A percentile compares a stretch with the other conserved stretches of the same genome.
Conservation (phyloP, 2,888 invertebrate genomes). For the Caenorhabditis plicata region DNA sequence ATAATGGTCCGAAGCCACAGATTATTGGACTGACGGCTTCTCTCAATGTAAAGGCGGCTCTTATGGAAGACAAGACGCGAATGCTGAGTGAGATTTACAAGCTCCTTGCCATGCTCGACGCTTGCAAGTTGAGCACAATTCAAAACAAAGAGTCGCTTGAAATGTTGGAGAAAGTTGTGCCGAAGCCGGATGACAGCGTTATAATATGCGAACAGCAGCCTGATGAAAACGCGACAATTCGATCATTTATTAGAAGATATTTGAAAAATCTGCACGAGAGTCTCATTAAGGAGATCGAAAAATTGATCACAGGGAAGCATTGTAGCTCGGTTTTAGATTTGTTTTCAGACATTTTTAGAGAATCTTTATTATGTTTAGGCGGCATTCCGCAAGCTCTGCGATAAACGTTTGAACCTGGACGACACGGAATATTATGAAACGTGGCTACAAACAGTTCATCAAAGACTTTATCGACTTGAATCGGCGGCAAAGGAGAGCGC, state of each 20-base stretch:
- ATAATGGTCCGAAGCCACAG: constrained; percentile 27
- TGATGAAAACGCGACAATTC: not conserved
- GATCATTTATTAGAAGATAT: not conserved
- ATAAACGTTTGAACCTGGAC: constrained; percentile 3
- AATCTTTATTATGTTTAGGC: not conserved
- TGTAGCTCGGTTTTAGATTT: not conserved
- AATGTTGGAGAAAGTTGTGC: constrained; percentile 23
- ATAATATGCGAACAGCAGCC: constrained; percentile 2
- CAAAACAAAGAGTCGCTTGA: constrained; percentile 11
- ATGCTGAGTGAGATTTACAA: constrained; percentile 23
- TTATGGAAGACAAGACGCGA: not conserved
- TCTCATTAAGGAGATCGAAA: constrained; percentile 10
- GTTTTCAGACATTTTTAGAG: no score
- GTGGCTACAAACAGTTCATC: constrained; percentile 8
- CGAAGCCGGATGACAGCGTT: constrained; percentile 39
- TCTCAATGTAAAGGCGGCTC: constrained; percentile 3
- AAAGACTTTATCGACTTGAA: constrained; percentile 16
- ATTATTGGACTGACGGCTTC: constrained; percentile 33
- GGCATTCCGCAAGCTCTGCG: constrained; percentile 3
- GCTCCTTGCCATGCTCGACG: constrained; percentile 27
- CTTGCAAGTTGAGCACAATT: constrained; percentile 33
- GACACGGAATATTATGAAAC: not conserved
- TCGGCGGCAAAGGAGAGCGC: constrained; percentile 11
- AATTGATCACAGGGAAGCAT: not conserved
- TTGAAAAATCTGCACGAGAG: not conserved